Conservation (phyloP, 2,113 vertebrate species). For the Menura novaehollandiae region DNA sequence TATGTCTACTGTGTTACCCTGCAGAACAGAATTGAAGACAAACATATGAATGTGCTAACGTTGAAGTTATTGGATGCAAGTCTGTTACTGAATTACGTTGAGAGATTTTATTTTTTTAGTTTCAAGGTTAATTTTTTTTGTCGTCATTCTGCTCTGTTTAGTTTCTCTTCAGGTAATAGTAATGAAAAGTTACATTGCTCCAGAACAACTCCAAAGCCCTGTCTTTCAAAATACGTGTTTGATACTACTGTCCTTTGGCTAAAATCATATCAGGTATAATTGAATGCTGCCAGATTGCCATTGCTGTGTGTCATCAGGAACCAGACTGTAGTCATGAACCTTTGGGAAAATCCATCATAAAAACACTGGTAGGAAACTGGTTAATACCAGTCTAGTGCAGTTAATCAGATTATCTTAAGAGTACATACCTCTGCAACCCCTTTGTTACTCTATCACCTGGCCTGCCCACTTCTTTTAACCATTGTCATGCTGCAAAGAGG, state of each 20-base stretch:
- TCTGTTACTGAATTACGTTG: background rate
- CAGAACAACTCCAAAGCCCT: background rate
- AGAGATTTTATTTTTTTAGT: background rate
- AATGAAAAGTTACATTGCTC: background rate
- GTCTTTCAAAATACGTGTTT: background rate
- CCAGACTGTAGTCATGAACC: background rate
- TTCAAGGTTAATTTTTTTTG: background rate
- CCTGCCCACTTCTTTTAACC: background rate
- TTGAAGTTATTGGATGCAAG: background rate
- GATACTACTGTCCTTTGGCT: background rate
- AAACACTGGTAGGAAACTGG: background rate
- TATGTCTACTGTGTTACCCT: conserved; percentile 36
- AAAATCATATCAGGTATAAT: background rate
- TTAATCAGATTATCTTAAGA: background rate
- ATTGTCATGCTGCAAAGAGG: background rate
- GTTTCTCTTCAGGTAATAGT: background rate
- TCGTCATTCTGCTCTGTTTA: background rate
- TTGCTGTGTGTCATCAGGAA: background rate
- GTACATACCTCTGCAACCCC: background rate
- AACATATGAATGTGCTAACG: conserved; percentile 2
- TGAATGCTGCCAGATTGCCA: background rate
- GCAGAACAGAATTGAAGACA: conserved; percentile 34
- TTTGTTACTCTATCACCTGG: background rate
- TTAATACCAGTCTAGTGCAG: background rate
- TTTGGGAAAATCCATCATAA: background rate